These are phyloP conservation scores for Aphelocoma californica DNA, from an alignment of 2,797 vertebrate genomes.

Conservation along the genomic window DNA sequence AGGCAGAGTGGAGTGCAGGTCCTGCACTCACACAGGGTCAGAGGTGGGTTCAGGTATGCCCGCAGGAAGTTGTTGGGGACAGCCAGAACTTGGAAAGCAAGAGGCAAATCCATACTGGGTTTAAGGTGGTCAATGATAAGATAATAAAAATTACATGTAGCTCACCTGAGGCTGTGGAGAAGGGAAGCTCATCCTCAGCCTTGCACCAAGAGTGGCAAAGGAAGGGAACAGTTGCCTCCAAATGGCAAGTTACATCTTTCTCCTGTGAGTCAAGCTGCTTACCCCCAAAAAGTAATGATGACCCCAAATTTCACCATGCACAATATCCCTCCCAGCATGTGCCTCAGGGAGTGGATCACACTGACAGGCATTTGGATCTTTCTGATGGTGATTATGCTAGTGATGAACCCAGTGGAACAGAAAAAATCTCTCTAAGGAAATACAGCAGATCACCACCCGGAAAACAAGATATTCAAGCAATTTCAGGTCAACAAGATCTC, in stretches of 20 bases:
- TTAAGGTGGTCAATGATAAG: conserved; percentile 73
- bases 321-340: background rate
- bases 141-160: conserved; percentile 57
- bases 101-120: conserved; percentile 46
- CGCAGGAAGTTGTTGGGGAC: background rate
- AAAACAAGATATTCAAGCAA: background rate
- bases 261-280: conserved; percentile 21
- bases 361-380: conserved; percentile 25
- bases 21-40: background rate
- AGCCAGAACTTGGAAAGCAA: background rate
- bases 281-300: background rate
- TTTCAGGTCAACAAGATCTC: background rate
- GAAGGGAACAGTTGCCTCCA: background rate
- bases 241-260: background rate
- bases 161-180: background rate
- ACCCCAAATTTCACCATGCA: conserved; percentile 22
- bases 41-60: background rate
- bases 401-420: conserved; percentile 64
- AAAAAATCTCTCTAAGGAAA: background rate
- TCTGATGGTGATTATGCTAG: conserved; percentile 71
- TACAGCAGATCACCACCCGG: background rate
- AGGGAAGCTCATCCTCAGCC: background rate
- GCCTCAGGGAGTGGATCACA: background rate
- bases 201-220: background rate
- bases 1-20: background rate